phyloP scores from a whole-genome alignment of 2,113 vertebrate genomes.

The Platanista minor region DNA sequence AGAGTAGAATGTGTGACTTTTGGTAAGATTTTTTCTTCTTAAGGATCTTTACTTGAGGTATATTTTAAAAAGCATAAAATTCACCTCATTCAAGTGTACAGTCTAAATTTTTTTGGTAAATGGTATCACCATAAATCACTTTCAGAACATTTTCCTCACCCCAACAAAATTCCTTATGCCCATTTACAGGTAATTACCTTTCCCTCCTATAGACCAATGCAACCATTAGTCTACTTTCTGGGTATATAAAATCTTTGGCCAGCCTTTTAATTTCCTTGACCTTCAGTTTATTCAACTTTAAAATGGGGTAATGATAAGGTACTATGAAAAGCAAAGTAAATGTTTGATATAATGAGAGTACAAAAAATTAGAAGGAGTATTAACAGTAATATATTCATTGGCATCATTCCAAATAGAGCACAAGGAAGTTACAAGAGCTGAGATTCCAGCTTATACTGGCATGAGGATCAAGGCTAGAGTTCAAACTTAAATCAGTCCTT shows the following conservation, averaged over 20 bases:
- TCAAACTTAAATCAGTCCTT: not conserved
- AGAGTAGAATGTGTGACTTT: not conserved
- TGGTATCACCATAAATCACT: not conserved
- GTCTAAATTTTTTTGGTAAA: not conserved
- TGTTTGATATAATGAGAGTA: not conserved
- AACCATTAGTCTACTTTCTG: not conserved
- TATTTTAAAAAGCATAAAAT: not conserved
- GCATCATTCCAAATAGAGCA: not conserved
- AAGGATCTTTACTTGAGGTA: not conserved
- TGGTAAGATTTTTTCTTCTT: not conserved
- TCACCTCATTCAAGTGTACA: not conserved
- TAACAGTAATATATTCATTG: not conserved
- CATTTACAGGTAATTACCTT: not conserved
- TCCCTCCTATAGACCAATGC: not conserved
- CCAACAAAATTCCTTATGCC: not conserved
- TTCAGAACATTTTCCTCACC: not conserved
- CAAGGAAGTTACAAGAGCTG: not conserved
- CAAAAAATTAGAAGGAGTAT: not conserved
- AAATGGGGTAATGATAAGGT: not conserved
- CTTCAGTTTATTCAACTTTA: not conserved
- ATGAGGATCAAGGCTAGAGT: not conserved
- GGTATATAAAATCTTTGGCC: not conserved
- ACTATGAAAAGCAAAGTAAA: not conserved
- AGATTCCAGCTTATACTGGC: not conserved
- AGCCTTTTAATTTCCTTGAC: not conserved